Conservation (phyloP, 2,113 vertebrate genomes). For the Larimichthys polyactis region DNA sequence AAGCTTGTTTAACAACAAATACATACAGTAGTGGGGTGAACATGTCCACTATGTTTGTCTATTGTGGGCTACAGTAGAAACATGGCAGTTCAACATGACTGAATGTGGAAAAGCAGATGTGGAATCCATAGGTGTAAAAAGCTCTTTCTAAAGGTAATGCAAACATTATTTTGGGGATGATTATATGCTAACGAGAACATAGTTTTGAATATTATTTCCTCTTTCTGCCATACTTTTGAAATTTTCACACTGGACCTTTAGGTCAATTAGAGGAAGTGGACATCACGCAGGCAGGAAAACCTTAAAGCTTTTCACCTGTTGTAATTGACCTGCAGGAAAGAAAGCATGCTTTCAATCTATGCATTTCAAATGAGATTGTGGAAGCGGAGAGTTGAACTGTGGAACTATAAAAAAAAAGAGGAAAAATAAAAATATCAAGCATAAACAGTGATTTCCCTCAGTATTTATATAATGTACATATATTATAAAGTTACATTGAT, state of each 20-base stretch:
- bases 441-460: neutral
- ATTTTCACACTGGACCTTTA: too few species aligned
- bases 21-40: neutral
- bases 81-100: too few species aligned
- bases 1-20: neutral
- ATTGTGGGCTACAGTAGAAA: too few species aligned
- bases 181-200: too few species aligned
- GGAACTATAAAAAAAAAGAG: neutral
- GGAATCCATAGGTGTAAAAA: too few species aligned
- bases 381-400: neutral
- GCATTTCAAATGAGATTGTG: neutral
- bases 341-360: neutral
- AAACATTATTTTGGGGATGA: too few species aligned
- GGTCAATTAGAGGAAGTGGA: neutral
- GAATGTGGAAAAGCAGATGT: too few species aligned
- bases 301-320: neutral
- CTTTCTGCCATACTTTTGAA: too few species aligned
- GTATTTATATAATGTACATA: neutral
- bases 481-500: neutral
- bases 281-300: neutral
- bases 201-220: too few species aligned
- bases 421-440: neutral
- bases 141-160: too few species aligned
- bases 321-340: too few species aligned
- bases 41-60: too few species aligned